Evolutionary conservation across 2,888 invertebrate genomes (phyloP).

Genomic region (Cataglyphis altisquamis): DNA sequence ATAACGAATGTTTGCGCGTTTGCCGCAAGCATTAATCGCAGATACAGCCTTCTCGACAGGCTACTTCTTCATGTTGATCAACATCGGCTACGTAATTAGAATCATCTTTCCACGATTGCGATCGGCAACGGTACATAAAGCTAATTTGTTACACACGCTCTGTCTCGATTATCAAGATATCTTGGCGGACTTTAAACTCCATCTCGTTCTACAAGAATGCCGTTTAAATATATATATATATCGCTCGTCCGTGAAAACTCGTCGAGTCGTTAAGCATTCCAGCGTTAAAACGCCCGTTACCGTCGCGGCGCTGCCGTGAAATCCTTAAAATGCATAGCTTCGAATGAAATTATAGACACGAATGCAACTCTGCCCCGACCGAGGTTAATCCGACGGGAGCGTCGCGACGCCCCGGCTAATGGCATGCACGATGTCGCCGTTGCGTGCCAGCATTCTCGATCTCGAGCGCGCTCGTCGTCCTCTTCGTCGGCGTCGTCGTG

Average conservation of each 20-base stretch:
- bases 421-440: constrained; percentile 68
- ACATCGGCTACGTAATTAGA: constrained; percentile 27
- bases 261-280: constrained; percentile 47
- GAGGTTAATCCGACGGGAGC: constrained; percentile 79
- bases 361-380: constrained; percentile 56
- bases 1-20: not conserved
- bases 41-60: not conserved
- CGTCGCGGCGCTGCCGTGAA: constrained; percentile 33
- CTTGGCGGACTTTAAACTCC: not conserved
- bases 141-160: not conserved
- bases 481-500: constrained; percentile 65
- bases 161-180: not conserved
- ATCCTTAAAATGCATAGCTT: constrained; percentile 63
- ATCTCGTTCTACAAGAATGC: constrained; percentile 1
- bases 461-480: constrained; percentile 62
- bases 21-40: constrained; percentile 10
- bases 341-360: constrained; percentile 62
- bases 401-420: constrained; percentile 77
- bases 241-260: constrained; percentile 25
- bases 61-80: constrained; percentile 26
- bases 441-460: constrained; percentile 77
- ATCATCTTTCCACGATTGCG: constrained; percentile 9
- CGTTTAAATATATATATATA: not conserved
- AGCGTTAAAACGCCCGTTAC: constrained; percentile 18
- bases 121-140: constrained; percentile 4